Base-by-base conservation (phyloP, 1,140 invertebrate genomes). In the Arion vulgaris region DNA sequence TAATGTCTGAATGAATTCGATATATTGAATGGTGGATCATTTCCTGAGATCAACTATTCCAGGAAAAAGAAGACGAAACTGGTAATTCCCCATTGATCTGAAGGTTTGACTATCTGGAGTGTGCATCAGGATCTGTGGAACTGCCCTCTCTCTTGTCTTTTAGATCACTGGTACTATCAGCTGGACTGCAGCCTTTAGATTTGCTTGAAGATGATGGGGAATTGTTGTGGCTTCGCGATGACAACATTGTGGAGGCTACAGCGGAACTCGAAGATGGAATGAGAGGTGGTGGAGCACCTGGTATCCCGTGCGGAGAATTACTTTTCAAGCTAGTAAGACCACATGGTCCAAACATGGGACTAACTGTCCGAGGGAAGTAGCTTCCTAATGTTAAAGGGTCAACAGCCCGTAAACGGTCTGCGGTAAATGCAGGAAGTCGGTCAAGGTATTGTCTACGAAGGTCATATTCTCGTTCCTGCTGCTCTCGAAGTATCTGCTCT, bases 61-160 rank as follows among this genome's bases (percentile, higher is more conserved):
- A n/a, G n/a, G n/a, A n/a, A n/a, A n/a, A n/a, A n/a, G n/a, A n/a
- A n/a, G n/a, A n/a, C n/a, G n/a, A n/a, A n/a, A n/a, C n/a, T n/a
- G n/a, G n/a, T n/a, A n/a, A n/a, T n/a, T n/a, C n/a, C n/a, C n/a
- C n/a, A n/a, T n/a, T n/a, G n/a, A 45, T 15, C 41, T 45, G 5
- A 45, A 45, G 41, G 41, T 45, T 15, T 4, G 19, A 71, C 41
- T 80, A 80, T 36, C 78, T 80, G 17, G 86, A 86, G 66, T 90
- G 88, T 57, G 85, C 78, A 41, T 88, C 86, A 19, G 85, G 82
- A 69, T 89, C 89, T 51, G 85, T 88, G 45, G 86, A 86, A 81
- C 80, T 86, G 9, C 66, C 83, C 17, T 88, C 88, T 38, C 88
- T 68, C 69, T 88, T 87, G 78, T 90, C 89, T 69, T 86, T 86